phyloP scores from a whole-genome alignment of 1,140 invertebrate genomes.

The Sycobia sp. region DNA sequence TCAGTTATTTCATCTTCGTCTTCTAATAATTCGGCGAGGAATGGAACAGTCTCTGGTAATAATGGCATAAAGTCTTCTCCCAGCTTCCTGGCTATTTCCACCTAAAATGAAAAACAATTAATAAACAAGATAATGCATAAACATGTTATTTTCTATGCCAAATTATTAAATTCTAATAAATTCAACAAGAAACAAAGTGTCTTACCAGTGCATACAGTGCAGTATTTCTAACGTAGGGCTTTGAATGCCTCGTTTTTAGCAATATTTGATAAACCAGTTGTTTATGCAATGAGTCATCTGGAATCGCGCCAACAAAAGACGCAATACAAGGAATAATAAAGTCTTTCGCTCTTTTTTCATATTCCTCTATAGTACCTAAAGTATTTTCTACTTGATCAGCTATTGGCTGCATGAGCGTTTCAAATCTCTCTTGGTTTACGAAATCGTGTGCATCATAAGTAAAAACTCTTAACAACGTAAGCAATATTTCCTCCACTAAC shows the following conservation, averaged over 20 bases:
- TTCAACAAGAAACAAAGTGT: too few relatives aligned
- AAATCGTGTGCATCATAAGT: slow-evolving; percentile 82
- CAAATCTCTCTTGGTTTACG: slow-evolving; percentile 83
- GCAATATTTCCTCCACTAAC: slow-evolving; percentile 72
- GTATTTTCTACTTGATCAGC: slow-evolving; percentile 88
- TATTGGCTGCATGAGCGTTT: slow-evolving; percentile 80
- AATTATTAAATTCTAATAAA: slow-evolving; percentile 50
- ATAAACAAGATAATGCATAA: background rate
- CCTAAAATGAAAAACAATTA: slow-evolving; percentile 56
- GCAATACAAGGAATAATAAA: slow-evolving; percentile 79
- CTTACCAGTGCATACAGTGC: slow-evolving; percentile 52
- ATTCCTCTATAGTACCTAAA: slow-evolving; percentile 66
- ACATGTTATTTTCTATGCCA: background rate
- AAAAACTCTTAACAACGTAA: slow-evolving; percentile 79
- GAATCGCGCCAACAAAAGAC: slow-evolving; percentile 78
- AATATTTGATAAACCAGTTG: slow-evolving; percentile 87
- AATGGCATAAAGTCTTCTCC: slow-evolving; percentile 82
- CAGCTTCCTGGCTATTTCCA: slow-evolving; percentile 75
- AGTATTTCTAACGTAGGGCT: slow-evolving; percentile 59
- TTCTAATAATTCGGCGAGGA: slow-evolving; percentile 81
- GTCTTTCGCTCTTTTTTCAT: slow-evolving; percentile 67
- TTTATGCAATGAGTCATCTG: slow-evolving; percentile 87
- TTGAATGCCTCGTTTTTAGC: slow-evolving; percentile 81
- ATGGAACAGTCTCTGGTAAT: slow-evolving; percentile 82
- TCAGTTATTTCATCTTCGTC: slow-evolving; percentile 84